Conservation (phyloP, 2,888 invertebrate species). For the Subacronicta megacephala region DNA sequence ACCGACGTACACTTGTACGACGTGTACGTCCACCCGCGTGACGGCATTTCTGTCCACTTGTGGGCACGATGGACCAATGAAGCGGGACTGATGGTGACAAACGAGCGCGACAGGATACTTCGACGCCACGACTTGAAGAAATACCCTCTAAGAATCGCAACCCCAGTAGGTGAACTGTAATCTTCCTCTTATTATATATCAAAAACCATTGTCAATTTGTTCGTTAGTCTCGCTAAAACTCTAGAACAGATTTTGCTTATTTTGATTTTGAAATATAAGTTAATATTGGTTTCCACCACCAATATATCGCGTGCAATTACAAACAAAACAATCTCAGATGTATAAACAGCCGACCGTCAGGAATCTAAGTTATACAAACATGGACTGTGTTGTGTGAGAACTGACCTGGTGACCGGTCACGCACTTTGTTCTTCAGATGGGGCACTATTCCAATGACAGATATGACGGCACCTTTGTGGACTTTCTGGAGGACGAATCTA, state of each 20-base stretch:
- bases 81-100: constrained; percentile 60
- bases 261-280: too few species aligned
- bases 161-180: constrained; percentile 68
- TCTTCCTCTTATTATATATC: too few species aligned
- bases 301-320: too few species aligned
- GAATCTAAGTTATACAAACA: too few species aligned
- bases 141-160: constrained; percentile 72
- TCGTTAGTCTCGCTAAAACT: too few species aligned
- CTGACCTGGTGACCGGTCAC: neutral
- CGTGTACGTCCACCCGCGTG: constrained; percentile 70
- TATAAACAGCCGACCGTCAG: too few species aligned
- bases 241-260: too few species aligned
- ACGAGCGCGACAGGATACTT: constrained; percentile 64
- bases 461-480: constrained; percentile 72
- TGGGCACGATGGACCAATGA: constrained; percentile 73
- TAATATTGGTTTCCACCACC: too few species aligned
- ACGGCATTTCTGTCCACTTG: constrained; percentile 63
- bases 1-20: constrained; percentile 61
- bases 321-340: too few species aligned
- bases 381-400: neutral
- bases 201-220: too few species aligned
- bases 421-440: constrained; percentile 62
- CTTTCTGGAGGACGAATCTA: constrained; percentile 70
- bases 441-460: constrained; percentile 67
- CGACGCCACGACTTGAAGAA: constrained; percentile 70